Evolutionary conservation across 1,140 invertebrate genomes (phyloP).

Genomic region (Trichonephila clavipes): DNA sequence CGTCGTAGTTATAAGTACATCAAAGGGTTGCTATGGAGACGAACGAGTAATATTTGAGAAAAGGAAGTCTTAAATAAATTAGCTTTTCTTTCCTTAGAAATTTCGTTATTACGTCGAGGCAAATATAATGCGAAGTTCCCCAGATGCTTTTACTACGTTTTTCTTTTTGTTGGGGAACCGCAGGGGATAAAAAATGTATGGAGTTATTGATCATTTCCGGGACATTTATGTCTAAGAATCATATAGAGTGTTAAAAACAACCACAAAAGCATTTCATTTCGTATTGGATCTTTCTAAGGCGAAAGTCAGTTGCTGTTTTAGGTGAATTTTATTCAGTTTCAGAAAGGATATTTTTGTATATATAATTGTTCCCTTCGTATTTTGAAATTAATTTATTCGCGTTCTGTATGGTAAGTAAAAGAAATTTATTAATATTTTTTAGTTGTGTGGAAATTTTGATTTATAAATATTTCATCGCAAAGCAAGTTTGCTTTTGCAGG

Average conservation of each 20-base stretch:
- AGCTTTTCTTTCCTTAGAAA: not conserved
- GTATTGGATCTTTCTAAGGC: not conserved
- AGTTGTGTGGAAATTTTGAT: too few species aligned
- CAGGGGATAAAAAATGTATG: constrained; percentile 11
- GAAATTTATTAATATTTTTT: too few species aligned
- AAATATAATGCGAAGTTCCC: constrained; percentile 11
- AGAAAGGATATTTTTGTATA: too few species aligned
- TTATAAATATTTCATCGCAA: too few species aligned
- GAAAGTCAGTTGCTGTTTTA: too few species aligned
- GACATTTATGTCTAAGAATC: not conserved
- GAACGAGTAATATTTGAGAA: constrained; percentile 33
- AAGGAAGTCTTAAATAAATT: constrained; percentile 18
- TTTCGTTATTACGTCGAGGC: not conserved
- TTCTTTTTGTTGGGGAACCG: not conserved
- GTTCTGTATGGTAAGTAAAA: too few species aligned
- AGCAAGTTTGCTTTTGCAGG: too few species aligned
- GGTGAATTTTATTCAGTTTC: too few species aligned
- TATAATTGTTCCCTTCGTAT: too few species aligned
- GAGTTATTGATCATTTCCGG: not conserved
- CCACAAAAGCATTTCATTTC: not conserved
- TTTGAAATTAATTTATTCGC: too few species aligned
- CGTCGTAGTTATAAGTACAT: not conserved
- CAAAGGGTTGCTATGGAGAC: constrained; percentile 28
- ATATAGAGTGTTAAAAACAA: not conserved
- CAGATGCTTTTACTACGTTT: not conserved